These are phyloP conservation scores for Blastomussa wellsi DNA, from an alignment of 92 coral and sea anemone species.

Conservation along the genomic window DNA sequence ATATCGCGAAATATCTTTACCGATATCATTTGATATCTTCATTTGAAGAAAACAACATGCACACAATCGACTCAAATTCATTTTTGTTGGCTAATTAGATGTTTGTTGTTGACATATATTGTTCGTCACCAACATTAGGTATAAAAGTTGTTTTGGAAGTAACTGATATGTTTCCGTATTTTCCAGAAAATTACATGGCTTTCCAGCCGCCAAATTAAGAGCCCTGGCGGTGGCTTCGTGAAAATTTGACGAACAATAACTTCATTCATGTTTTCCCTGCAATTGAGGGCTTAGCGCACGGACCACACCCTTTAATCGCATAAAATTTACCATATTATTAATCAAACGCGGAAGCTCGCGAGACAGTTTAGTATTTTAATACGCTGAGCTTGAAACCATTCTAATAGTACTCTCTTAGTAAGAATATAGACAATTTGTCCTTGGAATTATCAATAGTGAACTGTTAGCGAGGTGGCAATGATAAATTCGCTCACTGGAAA, in stretches of 20 bases:
- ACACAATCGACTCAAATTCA: not conserved
- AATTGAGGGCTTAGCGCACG: not conserved
- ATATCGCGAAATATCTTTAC: constrained; percentile 28
- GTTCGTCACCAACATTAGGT: not conserved
- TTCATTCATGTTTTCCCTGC: not conserved
- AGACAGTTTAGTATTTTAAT: constrained; percentile 33
- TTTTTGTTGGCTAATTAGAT: constrained; percentile 5
- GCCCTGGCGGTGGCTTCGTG: not conserved
- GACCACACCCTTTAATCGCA: constrained; percentile 21
- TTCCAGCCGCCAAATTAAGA: not conserved
- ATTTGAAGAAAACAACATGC: not conserved
- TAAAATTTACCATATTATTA: not conserved
- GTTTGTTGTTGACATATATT: constrained; percentile 7
- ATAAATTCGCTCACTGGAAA: not conserved
- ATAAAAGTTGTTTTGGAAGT: not conserved
- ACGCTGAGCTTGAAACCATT: not conserved
- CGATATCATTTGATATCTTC: constrained; percentile 10
- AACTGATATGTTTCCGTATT: not conserved
- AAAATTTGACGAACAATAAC: not conserved
- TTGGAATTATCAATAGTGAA: not conserved
- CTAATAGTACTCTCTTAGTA: not conserved
- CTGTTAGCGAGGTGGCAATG: not conserved
- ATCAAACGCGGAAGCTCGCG: constrained; percentile 19
- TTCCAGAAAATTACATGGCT: not conserved
- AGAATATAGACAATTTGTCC: not conserved